These are phyloP conservation scores for Podilymbus podiceps DNA, from an alignment of 2,113 vertebrate species.

Conservation along the genomic window DNA sequence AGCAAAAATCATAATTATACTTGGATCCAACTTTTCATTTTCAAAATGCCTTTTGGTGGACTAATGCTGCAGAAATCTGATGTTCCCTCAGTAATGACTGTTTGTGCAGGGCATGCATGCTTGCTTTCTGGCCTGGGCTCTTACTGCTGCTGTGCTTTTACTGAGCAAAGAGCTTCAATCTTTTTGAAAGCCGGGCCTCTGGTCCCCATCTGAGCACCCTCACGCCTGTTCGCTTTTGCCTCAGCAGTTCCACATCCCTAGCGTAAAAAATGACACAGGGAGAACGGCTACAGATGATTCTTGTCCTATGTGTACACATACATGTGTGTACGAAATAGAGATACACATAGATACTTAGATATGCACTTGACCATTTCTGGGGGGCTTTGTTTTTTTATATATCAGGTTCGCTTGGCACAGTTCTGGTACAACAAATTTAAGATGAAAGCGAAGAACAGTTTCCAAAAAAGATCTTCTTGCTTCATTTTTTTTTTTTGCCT, in stretches of 20 bases:
- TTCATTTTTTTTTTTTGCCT: not conserved
- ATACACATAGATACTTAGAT: not conserved
- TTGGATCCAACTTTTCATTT: not conserved
- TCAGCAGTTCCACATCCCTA: not conserved
- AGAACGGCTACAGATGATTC: not conserved
- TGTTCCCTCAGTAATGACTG: not conserved
- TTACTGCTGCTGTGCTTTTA: not conserved
- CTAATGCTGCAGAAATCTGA: not conserved
- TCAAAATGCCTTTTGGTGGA: not conserved
- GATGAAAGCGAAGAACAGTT: not conserved
- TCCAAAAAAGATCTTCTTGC: not conserved
- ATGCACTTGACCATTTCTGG: fast-evolving
- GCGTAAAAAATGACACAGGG: not conserved
- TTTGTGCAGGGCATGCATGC: not conserved
- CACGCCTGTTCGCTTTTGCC: not conserved
- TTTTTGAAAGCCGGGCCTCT: not conserved
- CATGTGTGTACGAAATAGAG: not conserved
- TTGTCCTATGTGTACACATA: too few relatives aligned
- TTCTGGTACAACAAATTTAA: not conserved
- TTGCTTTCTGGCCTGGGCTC: not conserved
- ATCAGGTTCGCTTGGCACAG: not conserved
- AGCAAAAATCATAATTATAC: not conserved
- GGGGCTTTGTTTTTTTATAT: not conserved
- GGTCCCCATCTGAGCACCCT: not conserved
- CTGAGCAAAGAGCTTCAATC: not conserved